Evolutionary conservation across 2,888 invertebrate genomes (phyloP).

Genomic region (Tenthredo mesomela): DNA sequence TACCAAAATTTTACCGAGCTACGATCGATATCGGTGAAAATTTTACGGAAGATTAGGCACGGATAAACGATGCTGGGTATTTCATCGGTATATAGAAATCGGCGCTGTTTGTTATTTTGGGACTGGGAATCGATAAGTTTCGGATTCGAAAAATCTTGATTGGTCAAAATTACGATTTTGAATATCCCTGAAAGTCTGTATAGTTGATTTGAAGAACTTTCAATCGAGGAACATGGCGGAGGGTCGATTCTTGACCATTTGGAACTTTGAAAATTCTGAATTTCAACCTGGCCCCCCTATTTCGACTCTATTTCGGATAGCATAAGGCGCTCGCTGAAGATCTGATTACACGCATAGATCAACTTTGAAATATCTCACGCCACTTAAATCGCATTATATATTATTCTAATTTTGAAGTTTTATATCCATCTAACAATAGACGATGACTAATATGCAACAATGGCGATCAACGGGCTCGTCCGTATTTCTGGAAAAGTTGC

Average conservation of each 20-base stretch:
- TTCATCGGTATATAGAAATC: background rate
- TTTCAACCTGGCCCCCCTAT: too few species aligned
- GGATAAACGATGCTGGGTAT: too few species aligned
- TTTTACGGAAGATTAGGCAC: background rate
- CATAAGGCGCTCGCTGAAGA: background rate
- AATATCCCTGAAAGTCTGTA: too few species aligned
- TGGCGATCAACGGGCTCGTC: slow-evolving; percentile 31
- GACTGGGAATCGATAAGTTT: too few species aligned
- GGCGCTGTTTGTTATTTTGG: background rate
- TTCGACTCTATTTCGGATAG: too few species aligned
- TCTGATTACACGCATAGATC: background rate
- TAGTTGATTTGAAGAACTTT: too few species aligned
- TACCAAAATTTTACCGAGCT: background rate
- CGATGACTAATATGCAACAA: slow-evolving; percentile 45
- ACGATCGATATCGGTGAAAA: background rate
- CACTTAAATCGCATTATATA: background rate
- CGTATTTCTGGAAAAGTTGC: slow-evolving; percentile 44
- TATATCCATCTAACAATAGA: slow-evolving; percentile 35
- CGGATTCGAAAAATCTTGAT: background rate
- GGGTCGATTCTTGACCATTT: too few species aligned
- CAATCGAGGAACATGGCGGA: too few species aligned
- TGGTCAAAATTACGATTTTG: too few species aligned
- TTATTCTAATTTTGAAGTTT: background rate
- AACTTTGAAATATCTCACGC: background rate
- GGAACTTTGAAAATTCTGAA: too few species aligned